Percentiles rank a stretch among this genome's conserved stretches.
phyloP scores from a whole-genome alignment of 2,888 invertebrate species.

The Eilema caniola region DNA sequence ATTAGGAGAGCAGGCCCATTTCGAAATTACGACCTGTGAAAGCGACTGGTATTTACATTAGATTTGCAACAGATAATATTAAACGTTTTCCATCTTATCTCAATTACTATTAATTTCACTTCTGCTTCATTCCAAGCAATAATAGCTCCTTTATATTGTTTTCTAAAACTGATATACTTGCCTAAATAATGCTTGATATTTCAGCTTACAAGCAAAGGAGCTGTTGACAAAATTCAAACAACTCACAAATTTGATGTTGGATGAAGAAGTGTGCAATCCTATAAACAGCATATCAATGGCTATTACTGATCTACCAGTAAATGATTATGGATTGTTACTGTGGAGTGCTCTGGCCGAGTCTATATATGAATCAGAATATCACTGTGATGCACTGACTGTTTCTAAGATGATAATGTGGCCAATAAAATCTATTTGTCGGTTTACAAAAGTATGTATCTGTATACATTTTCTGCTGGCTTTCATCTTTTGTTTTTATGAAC shows the following conservation, averaged over 20 bases:
- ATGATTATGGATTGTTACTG: conserved; percentile 56
- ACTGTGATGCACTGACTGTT: conserved; percentile 40
- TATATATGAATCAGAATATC: conserved; percentile 45
- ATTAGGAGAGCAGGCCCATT: too few relatives aligned
- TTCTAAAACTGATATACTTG: not conserved
- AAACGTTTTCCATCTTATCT: too few relatives aligned
- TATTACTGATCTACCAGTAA: conserved; percentile 50
- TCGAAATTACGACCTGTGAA: too few relatives aligned
- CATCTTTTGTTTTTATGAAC: too few relatives aligned
- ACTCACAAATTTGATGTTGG: conserved; percentile 53
- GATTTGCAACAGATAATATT: too few relatives aligned
- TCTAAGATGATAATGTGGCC: conserved; percentile 68
- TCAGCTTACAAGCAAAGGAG: conserved; percentile 52
- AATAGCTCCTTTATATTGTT: too few relatives aligned
- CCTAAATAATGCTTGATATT: conserved; percentile 29
- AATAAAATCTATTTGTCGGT: conserved; percentile 52
- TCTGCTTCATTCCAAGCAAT: too few relatives aligned
- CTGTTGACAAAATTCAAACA: conserved; percentile 55
- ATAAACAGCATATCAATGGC: conserved; percentile 44
- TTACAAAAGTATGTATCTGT: conserved; percentile 60
- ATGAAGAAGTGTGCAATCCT: conserved; percentile 39
- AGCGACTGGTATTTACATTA: too few relatives aligned
- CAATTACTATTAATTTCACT: too few relatives aligned
- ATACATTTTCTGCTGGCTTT: not conserved
- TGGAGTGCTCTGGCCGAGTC: conserved; percentile 70